These are phyloP conservation scores for Lytechinus pictus DNA, from an alignment of 35 echinoderm and acorn worm species.

Conservation along the genomic window DNA sequence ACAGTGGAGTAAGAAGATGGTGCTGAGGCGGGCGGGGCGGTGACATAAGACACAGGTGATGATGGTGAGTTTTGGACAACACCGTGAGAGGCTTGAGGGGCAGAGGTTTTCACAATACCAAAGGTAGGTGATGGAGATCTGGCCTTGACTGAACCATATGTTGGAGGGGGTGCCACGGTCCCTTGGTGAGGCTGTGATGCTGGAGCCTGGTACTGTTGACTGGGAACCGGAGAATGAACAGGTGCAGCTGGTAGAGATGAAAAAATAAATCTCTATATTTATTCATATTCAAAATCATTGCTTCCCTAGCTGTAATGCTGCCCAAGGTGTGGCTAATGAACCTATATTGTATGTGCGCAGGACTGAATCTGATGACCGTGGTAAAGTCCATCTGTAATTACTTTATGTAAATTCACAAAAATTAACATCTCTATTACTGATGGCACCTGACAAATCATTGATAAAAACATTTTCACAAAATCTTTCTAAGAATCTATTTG, in stretches of 20 bases:
- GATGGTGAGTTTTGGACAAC: neutral
- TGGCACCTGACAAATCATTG: no score
- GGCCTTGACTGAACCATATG: neutral
- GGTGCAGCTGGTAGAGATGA: neutral
- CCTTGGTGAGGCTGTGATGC: neutral
- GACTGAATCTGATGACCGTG: no score
- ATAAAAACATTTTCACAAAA: no score
- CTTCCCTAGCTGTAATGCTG: no score
- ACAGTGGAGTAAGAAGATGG: neutral
- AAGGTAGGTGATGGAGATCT: constrained; percentile 18
- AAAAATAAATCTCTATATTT: neutral
- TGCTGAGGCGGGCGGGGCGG: neutral
- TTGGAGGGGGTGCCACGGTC: neutral
- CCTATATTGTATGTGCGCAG: no score
- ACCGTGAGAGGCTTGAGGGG: constrained; percentile 33
- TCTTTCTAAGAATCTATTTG: no score
- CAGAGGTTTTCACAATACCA: neutral
- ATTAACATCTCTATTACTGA: no score
- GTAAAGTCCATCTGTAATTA: no score
- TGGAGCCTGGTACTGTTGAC: neutral
- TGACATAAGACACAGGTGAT: neutral
- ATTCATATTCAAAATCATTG: no score
- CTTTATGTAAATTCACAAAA: no score
- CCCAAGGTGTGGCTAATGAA: no score
- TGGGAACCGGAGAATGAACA: neutral